phyloP scores from a whole-genome alignment of 2,888 invertebrate genomes.

The Dromius quadrimaculatus region DNA sequence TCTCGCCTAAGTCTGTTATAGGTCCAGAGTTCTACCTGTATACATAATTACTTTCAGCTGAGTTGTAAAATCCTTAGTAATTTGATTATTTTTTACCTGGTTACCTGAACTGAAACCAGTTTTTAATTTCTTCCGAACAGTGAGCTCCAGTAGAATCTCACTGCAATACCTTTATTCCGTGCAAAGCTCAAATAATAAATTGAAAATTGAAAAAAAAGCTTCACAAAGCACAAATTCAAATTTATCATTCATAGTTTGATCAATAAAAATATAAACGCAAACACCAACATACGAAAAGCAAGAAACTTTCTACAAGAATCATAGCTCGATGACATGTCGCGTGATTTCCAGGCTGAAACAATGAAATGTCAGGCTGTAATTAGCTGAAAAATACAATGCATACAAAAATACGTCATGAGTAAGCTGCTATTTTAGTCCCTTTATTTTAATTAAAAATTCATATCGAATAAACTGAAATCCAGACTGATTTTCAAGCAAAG shows the following conservation, averaged over 20 bases:
- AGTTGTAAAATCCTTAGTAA: constrained; percentile 32
- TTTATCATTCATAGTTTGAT: constrained; percentile 1
- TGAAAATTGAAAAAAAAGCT: not conserved
- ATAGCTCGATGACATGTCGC: constrained; percentile 36
- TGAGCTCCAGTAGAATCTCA: not conserved
- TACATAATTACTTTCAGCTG: constrained; percentile 33
- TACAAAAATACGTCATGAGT: too few species aligned
- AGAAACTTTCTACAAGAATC: not conserved
- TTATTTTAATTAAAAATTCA: too few species aligned
- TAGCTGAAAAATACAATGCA: constrained; percentile 3
- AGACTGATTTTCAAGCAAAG: too few species aligned
- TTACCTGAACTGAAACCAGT: constrained; percentile 7
- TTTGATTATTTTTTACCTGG: constrained; percentile 37
- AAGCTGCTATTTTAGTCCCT: too few species aligned
- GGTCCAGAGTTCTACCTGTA: too few species aligned
- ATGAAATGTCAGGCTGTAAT: constrained; percentile 43
- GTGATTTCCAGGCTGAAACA: constrained; percentile 53
- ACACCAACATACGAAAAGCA: not conserved
- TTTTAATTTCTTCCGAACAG: constrained; percentile 12
- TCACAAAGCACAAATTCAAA: not conserved
- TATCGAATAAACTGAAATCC: too few species aligned
- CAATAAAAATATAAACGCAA: not conserved
- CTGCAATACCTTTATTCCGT: not conserved
- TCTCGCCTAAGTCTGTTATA: not conserved
- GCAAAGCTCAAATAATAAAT: not conserved